Percentiles rank a stretch among this genome's conserved stretches.
These are phyloP conservation scores for Zonitis immaculata DNA, from an alignment of 2,888 invertebrate genomes.

Conservation along the genomic window DNA sequence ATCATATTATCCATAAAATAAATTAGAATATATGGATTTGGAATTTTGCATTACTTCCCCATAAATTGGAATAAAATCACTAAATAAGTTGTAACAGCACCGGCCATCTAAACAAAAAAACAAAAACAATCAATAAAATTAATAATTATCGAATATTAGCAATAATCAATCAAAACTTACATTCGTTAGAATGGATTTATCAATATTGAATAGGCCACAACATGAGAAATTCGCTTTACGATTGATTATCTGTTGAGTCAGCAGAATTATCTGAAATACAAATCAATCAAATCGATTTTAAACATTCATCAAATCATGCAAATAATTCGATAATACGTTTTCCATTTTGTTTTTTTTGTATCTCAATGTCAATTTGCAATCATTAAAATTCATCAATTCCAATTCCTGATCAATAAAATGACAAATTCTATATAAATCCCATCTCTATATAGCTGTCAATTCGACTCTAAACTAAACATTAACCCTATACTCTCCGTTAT, in stretches of 20 bases:
- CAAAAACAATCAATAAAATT: no score
- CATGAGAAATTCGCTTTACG: constrained; percentile 27
- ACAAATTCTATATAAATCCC: no score
- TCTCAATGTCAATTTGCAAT: no score
- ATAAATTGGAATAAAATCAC: neutral
- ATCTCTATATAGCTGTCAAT: no score
- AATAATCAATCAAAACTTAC: constrained; percentile 19
- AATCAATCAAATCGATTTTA: neutral
- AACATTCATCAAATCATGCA: neutral
- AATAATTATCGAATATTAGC: neutral
- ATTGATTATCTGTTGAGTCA: constrained; percentile 25
- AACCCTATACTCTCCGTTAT: no score
- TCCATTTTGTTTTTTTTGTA: no score
- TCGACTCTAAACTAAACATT: no score
- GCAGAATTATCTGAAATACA: constrained; percentile 22
- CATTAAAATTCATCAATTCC: no score
- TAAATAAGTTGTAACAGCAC: neutral
- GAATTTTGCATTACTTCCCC: no score
- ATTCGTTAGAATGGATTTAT: constrained; percentile 29
- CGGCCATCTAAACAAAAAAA: neutral
- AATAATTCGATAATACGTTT: neutral
- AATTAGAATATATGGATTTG: no score
- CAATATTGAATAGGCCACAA: constrained; percentile 31
- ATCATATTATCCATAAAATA: no score
- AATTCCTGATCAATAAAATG: no score